A percentile compares a stretch with the other conserved stretches of the same genome.
Conservation (phyloP, 2,797 vertebrate species). For the Argentina silus region DNA sequence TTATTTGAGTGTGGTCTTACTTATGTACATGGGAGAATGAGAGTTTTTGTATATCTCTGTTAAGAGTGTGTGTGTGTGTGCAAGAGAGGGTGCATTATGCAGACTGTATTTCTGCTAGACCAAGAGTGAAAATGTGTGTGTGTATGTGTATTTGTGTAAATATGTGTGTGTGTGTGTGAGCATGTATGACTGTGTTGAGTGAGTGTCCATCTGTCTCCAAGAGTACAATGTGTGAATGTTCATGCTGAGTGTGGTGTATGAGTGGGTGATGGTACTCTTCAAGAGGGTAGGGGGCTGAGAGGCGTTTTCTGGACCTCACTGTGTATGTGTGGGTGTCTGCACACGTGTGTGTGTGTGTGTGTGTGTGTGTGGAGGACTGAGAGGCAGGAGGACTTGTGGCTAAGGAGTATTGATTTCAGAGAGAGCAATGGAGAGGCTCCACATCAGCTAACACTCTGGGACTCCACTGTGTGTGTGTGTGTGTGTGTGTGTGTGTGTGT, state of each 20-base stretch:
- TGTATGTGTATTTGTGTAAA: background rate
- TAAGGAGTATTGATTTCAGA: slow-evolving; percentile 37
- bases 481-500: background rate
- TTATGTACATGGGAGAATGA: too few relatives aligned
- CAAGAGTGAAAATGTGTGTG: too few relatives aligned
- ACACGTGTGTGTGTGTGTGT: background rate
- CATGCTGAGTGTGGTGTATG: too few relatives aligned
- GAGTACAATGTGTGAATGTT: too few relatives aligned
- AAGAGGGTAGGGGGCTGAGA: too few relatives aligned
- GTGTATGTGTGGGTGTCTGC: background rate
- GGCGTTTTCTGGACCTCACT: too few relatives aligned
- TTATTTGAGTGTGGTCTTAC: too few relatives aligned
- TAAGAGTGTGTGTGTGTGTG: background rate
- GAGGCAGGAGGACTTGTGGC: slow-evolving; percentile 24
- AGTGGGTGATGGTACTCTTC: too few relatives aligned
- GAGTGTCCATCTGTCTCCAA: too few relatives aligned
- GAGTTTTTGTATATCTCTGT: background rate
- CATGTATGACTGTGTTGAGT: background rate
- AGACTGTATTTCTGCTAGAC: too few relatives aligned
- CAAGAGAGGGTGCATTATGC: too few relatives aligned
- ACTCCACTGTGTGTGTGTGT: slow-evolving; percentile 9
- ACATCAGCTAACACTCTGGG: slow-evolving; percentile 14
- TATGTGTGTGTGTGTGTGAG: background rate
- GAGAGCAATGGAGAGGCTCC: slow-evolving; percentile 2
- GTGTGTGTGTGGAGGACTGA: slow-evolving; percentile 3